Evolutionary conservation across 2,888 invertebrate genomes (phyloP), one percentile per base, ranked within the genome.

Genomic region (Tetheella fluctuosa): DNA sequence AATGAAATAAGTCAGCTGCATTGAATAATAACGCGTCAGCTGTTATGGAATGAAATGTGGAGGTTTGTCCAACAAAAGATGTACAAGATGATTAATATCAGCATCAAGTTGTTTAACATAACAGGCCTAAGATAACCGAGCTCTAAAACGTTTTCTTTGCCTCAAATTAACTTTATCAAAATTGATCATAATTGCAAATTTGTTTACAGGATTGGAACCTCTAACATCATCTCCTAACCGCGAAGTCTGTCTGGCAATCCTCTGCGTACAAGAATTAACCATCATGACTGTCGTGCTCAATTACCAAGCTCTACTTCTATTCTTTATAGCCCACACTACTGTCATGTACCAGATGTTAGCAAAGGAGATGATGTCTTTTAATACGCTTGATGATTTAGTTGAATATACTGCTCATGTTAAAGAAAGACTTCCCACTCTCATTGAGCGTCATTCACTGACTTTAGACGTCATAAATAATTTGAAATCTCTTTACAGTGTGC

Each of bases 321-420:
- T 90, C 17, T 70, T 90, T 3, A 85, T 91, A 61, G 81, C 81
- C 0, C 89, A 91, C 61, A 90, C 90, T 2, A 69, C 89, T 2
- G 69, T 73, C 0, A 86, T 90, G 83, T 91, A 85, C 56, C 73
- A 80, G 39, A 68, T 91, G 62, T 68, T 92, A 12, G 70, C 89
- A 0, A 70, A 80, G 2, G 91, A 91, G 63, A 79, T 90, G 62
- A 66, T 79, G 65, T 62, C 67, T 0, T 74, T 89, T 0, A 73
- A 82, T 56, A 60, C 71, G 0, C 73, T 69, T n/a, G 70, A 71
- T 13, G 60, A 72, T n/a, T 64, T 63, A 48, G 23, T 58, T 2
- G 65, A 71, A 5, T 74, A 71, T 25, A 77, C 80, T 34, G 59
- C 61, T 2, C n/a, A 63, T 4, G 81, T 83, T 0, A 83, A 73